Evolutionary conservation across 2,113 vertebrate species (phyloP), one percentile per base, ranked within the genome.

Genomic region (Thryonomys swinderianus): DNA sequence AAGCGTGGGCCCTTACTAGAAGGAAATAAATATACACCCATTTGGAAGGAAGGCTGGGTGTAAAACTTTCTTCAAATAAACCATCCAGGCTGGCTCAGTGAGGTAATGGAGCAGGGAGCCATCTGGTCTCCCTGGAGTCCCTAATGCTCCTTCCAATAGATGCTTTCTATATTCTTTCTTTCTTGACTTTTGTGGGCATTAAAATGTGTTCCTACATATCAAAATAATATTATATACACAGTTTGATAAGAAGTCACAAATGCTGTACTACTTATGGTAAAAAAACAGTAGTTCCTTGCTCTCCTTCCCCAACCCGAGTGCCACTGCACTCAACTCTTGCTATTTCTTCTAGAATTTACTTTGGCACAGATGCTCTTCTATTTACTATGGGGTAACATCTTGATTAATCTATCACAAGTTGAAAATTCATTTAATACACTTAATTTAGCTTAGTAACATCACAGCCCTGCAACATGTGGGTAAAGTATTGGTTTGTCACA

Each of bases 301-400:
- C 9, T 48, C 5, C 5, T 2, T 2, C 10, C 9, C n/a, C 2
- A 13, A 11, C 32, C 6, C 23, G 45, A 61, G 32, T 59, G n/a
- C 27, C 51, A 74, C 27, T 66, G 30, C 10, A 34, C 73, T 89
- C 16, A 3, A 4, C 55, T 37, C 53, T 71, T 23, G 59, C 23
- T 73, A 17, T 66, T 87, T 66, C 53, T 84, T 84, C 57, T 55
- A 90, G 53, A 90, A 86, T 20, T n/a, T 66, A 59, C 66, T 74
- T 48, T 32, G 57, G 7, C 20, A 71, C 4, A 57, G 64, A 71
- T 66, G 45, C n/a, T 45, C 78, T 12, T 67, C 27, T 23, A 32
- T 27, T 14, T 34, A 10, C 5, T 2, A 69, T 6, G 27, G 32
- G 17, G n/a, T 81, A 25, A 55, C 18, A 45, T 69, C 37, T n/a